phyloP scores from a whole-genome alignment of 2,888 invertebrate species.

The Nudaria mundana region DNA sequence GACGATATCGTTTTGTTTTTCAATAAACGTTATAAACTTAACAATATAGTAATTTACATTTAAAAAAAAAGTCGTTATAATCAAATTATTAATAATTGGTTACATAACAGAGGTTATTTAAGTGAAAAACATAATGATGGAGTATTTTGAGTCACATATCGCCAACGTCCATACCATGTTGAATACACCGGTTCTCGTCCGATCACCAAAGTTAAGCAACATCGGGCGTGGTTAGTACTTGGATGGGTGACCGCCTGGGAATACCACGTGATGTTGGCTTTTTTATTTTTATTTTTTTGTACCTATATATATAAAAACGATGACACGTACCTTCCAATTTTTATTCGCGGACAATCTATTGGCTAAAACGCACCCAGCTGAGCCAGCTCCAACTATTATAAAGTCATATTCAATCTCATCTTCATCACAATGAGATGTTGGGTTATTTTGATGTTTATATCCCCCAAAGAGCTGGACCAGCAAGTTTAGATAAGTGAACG shows the following conservation, averaged over 20 bases:
- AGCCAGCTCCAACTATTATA: constrained; percentile 59
- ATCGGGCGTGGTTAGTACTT: constrained; percentile 72
- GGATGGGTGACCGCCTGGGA: no score
- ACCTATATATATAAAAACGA: no score
- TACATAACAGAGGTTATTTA: no score
- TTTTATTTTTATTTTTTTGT: no score
- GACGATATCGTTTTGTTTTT: no score
- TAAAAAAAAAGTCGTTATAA: no score
- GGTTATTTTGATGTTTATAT: constrained; percentile 19
- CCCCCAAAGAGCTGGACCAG: constrained; percentile 48
- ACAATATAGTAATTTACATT: no score
- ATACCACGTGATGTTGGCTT: constrained; percentile 18
- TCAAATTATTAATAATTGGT: no score
- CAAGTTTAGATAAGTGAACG: constrained; percentile 47
- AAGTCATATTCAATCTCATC: constrained; percentile 47
- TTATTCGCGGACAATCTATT: constrained; percentile 48
- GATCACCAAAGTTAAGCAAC: constrained; percentile 74
- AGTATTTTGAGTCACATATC: no score
- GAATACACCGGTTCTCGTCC: constrained; percentile 71
- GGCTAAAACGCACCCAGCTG: constrained; percentile 58
- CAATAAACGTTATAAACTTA: no score
- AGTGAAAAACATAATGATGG: no score
- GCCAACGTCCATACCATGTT: constrained; percentile 63
- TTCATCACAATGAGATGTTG: no score
- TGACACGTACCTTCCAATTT: constrained; percentile 56